phyloP scores from a whole-genome alignment of 2,113 vertebrate species.

The Eretmochelys imbricata region DNA sequence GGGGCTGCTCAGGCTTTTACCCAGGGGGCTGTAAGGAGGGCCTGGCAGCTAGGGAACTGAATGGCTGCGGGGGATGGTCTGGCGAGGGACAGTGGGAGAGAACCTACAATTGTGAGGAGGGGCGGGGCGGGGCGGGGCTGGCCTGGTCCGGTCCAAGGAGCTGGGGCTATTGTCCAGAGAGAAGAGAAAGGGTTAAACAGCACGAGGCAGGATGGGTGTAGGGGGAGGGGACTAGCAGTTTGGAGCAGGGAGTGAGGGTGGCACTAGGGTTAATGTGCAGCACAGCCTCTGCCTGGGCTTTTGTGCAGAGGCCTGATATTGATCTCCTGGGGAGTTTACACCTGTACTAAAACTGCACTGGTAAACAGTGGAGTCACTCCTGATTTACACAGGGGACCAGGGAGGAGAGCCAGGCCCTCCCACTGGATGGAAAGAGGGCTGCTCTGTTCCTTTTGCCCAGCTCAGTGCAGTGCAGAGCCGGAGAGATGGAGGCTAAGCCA shows the following conservation, averaged over 20 bases:
- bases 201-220: not conserved
- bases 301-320: not conserved
- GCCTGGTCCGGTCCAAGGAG: not conserved
- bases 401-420: not conserved
- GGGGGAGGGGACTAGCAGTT: not conserved
- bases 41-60: not conserved
- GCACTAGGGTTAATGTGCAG: not conserved
- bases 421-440: not conserved
- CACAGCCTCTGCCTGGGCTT: not conserved
- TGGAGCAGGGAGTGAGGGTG: not conserved
- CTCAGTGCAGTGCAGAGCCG: not conserved
- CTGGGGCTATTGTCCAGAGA: not conserved
- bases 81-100: not conserved
- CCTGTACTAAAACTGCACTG: not conserved
- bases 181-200: not conserved
- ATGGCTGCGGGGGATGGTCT: not conserved
- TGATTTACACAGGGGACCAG: not conserved
- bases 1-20: not conserved
- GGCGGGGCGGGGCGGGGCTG: too few species aligned
- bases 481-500: not conserved
- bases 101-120: not conserved
- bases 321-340: not conserved
- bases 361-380: not conserved
- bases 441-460: not conserved
- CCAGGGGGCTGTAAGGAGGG: not conserved